Evolutionary conservation across 2,797 vertebrate genomes (phyloP).

Genomic region (Hippopotamyrus pictus): DNA sequence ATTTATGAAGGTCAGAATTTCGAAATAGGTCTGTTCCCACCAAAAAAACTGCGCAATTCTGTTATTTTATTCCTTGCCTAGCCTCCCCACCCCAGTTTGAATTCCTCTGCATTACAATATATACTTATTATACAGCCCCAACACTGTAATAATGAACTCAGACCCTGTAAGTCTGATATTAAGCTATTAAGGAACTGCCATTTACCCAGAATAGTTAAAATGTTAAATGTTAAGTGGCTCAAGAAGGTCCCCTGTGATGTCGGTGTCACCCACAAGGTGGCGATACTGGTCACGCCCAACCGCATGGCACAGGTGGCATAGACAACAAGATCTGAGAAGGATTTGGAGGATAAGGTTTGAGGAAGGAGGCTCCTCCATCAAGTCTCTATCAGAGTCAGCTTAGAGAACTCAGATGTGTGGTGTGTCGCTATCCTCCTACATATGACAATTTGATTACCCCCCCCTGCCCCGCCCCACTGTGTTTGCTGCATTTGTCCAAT

Average conservation of each 20-base stretch:
- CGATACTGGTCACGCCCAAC: neutral
- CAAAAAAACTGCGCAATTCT: neutral
- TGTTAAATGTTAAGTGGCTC: neutral
- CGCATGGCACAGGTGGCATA: neutral
- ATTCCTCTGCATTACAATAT: neutral
- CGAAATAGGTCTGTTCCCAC: neutral
- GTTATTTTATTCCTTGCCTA: neutral
- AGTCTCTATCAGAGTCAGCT: neutral
- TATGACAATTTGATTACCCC: neutral
- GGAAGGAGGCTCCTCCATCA: neutral
- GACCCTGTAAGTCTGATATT: neutral
- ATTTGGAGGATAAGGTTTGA: neutral
- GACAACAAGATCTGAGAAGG: neutral
- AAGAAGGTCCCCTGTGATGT: neutral
- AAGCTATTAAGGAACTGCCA: neutral
- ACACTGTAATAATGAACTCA: neutral
- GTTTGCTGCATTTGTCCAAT: conserved; percentile 9
- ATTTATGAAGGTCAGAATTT: neutral
- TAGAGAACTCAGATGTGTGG: neutral
- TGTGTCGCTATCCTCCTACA: neutral
- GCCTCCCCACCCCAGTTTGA: neutral
- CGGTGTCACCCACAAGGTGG: neutral
- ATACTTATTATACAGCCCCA: neutral
- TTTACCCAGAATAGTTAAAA: neutral
- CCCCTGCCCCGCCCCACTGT: neutral